Evolutionary conservation across 2,888 invertebrate genomes (phyloP), one percentile per base, ranked within the genome.

Genomic region (Eupsilia transversa): DNA sequence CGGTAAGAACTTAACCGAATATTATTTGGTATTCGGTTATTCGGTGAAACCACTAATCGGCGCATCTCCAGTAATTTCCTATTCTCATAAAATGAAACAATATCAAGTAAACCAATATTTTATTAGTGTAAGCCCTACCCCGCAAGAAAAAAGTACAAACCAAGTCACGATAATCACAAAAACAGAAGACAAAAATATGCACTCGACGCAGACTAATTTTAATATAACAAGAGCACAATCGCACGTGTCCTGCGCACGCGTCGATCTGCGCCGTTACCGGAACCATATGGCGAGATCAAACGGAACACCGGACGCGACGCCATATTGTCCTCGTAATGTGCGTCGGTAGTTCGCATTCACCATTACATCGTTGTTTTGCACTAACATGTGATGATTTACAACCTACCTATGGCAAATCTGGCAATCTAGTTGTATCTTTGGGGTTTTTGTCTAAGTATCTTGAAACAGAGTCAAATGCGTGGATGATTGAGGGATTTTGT

Each of bases 281-380:
- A 88, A 87, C 88, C 86, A 88, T 78, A 84, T 87, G 89, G 83
- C 74, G 65, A 89, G 88, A 91, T 92, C 91, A 92, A 92, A 92
- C 87, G 84, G 87, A 80, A 87, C 84, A 87, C 89, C 89, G 91
- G 90, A 89, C 84, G 89, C 74, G 74, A 61, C 77, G 80, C 80
- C 84, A 86, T 86, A 72, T 79, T 80, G 84, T 84, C 86, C 83
- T 74, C 83, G 67, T 85, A 82, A 84, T 79, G 64, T 79, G 70
- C 83, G 75, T 68, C 72, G 52, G 68, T 79, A 57, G 69, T 79
- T 74, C 27, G 77, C 63, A 72, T 76, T 73, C 23, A 80, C 61
- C 69, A 70, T 78, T 72, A 61, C n/a, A n/a, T 60, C 52, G 68
- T 59, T 73, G 74, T 82, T 83, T 82, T 73, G 82, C 82, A 85